A percentile compares a stretch with the other conserved stretches of the same genome.
Conservation (phyloP, 2,888 invertebrate species). For the Microplitis manilae region DNA sequence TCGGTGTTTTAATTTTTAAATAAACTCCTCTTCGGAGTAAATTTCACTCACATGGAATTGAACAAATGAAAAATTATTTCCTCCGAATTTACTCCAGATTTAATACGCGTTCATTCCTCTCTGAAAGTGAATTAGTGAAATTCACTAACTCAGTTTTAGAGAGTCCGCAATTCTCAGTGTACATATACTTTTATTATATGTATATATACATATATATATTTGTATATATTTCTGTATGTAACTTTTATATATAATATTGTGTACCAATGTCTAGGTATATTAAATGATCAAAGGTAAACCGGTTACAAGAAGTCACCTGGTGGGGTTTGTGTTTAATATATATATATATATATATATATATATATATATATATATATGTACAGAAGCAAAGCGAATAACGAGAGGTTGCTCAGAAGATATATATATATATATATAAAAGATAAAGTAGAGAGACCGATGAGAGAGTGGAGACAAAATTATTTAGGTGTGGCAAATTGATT, state of each 20-base stretch:
- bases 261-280: slow-evolving; percentile 52
- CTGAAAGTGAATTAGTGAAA: too few species aligned
- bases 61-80: too few species aligned
- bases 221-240: slow-evolving; percentile 12
- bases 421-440: slow-evolving; percentile 40
- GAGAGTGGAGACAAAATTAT: slow-evolving; percentile 57
- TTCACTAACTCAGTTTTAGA: too few species aligned
- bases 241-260: slow-evolving; percentile 35
- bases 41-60: too few species aligned
- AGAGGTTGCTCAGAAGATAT: slow-evolving; percentile 43
- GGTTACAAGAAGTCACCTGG: slow-evolving; percentile 56
- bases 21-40: too few species aligned
- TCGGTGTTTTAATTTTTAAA: too few species aligned
- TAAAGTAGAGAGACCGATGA: slow-evolving; percentile 45
- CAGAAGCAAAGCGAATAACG: slow-evolving; percentile 34
- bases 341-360: slow-evolving; percentile 16
- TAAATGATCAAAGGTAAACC: slow-evolving; percentile 69
- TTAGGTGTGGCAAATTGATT: slow-evolving; percentile 61
- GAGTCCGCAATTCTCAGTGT: too few species aligned
- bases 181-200: too few species aligned
- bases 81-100: too few species aligned
- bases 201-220: neutral
- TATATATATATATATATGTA: too few species aligned
- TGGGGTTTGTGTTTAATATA: slow-evolving; percentile 42
- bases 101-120: too few species aligned